A percentile compares a stretch with the other conserved stretches of the same genome.
Evolutionary conservation across 2,797 vertebrate species (phyloP).

Genomic region (Hydrocynus forskahlii): DNA sequence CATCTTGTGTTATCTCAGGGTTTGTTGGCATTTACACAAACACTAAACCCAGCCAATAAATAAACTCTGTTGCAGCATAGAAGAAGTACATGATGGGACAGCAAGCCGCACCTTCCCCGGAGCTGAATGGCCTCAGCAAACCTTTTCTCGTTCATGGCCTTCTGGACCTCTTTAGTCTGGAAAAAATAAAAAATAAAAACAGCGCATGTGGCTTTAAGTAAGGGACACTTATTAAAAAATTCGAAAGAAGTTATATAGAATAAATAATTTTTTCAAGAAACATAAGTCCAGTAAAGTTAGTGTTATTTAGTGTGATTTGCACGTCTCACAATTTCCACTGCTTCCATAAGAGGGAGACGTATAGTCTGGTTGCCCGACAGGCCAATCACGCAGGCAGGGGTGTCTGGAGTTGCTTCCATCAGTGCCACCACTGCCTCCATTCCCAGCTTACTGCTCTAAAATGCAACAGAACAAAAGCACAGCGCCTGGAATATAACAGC

Average conservation of each 20-base stretch:
- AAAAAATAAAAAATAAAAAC: background rate
- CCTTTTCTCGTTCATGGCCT: constrained; percentile 91
- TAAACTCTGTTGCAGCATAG: background rate
- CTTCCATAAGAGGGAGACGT: constrained; percentile 93
- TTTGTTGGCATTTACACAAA: background rate
- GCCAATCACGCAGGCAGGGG: constrained; percentile 91
- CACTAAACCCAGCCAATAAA: background rate
- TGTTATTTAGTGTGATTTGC: background rate
- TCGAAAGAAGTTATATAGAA: no score
- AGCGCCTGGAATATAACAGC: background rate
- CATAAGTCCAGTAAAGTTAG: background rate
- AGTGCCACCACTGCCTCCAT: constrained; percentile 93
- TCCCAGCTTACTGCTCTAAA: constrained; percentile 93
- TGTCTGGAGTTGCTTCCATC: constrained; percentile 88
- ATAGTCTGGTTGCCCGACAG: constrained; percentile 91
- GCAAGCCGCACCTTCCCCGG: constrained; percentile 86
- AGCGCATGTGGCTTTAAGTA: constrained; percentile 5
- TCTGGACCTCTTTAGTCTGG: constrained; percentile 95
- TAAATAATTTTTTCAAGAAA: background rate
- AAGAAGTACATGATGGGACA: background rate
- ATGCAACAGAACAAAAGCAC: constrained; percentile 1
- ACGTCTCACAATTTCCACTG: constrained; percentile 91
- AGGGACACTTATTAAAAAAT: background rate
- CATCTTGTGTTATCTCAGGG: background rate
- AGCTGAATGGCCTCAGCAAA: constrained; percentile 93